Conservation (phyloP, 2,797 vertebrate genomes). For the Moxostoma hubbsi region DNA sequence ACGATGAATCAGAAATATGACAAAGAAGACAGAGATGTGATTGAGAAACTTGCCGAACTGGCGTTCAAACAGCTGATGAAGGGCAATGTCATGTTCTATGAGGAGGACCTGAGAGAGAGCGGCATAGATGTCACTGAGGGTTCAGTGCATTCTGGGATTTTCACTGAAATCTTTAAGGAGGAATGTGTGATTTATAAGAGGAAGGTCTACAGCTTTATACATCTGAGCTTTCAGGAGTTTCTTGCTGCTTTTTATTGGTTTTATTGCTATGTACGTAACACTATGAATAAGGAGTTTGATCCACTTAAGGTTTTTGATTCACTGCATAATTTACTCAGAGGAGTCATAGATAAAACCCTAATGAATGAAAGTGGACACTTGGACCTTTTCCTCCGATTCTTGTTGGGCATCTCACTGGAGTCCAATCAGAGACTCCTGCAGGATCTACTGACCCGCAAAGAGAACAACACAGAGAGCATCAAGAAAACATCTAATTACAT, state of each 20-base stretch:
- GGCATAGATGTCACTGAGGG: too few species aligned
- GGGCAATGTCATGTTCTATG: too few species aligned
- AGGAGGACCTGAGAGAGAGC: too few species aligned
- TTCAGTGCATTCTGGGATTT: too few species aligned
- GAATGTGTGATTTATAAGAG: too few species aligned
- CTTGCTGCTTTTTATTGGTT: conserved; percentile 7
- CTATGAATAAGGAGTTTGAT: not conserved
- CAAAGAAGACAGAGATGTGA: not conserved
- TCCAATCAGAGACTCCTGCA: not conserved
- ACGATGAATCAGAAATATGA: not conserved
- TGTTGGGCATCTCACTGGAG: too few species aligned
- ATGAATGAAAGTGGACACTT: not conserved
- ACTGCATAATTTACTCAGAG: conserved; percentile 1
- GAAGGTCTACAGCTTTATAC: not conserved
- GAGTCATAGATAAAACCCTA: not conserved
- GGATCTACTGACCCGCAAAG: not conserved
- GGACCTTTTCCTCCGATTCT: too few species aligned
- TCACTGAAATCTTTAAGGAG: too few species aligned
- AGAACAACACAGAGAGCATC: not conserved
- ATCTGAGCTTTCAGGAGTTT: conserved; percentile 20
- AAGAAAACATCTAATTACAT: too few species aligned
- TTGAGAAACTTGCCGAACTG: conserved; percentile 10
- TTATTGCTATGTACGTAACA: not conserved
- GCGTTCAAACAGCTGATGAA: too few species aligned
- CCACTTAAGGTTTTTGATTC: too few species aligned